A percentile compares a stretch with the other conserved stretches of the same genome.
phyloP scores from a whole-genome alignment of 2,888 invertebrate genomes.

The Eugnorisma glareosa region DNA sequence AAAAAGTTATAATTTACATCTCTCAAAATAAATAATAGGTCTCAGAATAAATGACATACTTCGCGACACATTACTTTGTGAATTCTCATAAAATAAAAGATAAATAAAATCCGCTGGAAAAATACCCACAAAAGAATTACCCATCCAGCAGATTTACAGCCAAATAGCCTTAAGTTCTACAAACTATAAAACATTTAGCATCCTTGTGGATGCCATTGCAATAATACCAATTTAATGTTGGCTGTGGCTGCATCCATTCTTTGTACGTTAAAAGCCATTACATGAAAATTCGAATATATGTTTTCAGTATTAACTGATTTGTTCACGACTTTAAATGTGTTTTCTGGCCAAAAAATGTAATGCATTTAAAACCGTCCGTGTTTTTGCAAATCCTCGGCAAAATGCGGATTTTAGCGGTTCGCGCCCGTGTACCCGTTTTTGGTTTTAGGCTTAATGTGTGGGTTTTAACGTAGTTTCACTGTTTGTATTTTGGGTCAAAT shows the following conservation, averaged over 20 bases:
- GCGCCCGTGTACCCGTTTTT: slow-evolving; percentile 35
- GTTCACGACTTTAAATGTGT: slow-evolving; percentile 50
- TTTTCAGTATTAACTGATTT: slow-evolving; percentile 63
- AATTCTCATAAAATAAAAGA: slow-evolving; percentile 19
- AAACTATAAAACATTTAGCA: slow-evolving; percentile 61
- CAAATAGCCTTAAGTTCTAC: slow-evolving; percentile 37
- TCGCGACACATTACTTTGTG: background rate
- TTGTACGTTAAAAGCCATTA: slow-evolving; percentile 53
- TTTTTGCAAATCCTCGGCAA: slow-evolving; percentile 62
- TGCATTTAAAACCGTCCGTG: slow-evolving; percentile 59
- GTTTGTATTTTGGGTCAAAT: slow-evolving; percentile 16
- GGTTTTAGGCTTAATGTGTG: slow-evolving; percentile 50
- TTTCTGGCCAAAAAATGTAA: slow-evolving; percentile 59
- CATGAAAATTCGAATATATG: slow-evolving; percentile 57
- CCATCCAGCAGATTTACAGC: slow-evolving; percentile 31
- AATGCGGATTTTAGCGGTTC: slow-evolving; percentile 50
- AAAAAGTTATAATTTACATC: background rate
- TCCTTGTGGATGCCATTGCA: slow-evolving; percentile 27
- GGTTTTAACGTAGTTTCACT: slow-evolving; percentile 33
- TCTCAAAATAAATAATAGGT: background rate
- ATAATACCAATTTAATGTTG: slow-evolving; percentile 59
- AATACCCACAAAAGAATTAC: slow-evolving; percentile 11
- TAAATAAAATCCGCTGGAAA: slow-evolving; percentile 14
- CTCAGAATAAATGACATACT: background rate
- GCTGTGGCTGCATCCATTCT: slow-evolving; percentile 44